Conservation (phyloP, 2,888 invertebrate genomes). For the Seira musarum region DNA sequence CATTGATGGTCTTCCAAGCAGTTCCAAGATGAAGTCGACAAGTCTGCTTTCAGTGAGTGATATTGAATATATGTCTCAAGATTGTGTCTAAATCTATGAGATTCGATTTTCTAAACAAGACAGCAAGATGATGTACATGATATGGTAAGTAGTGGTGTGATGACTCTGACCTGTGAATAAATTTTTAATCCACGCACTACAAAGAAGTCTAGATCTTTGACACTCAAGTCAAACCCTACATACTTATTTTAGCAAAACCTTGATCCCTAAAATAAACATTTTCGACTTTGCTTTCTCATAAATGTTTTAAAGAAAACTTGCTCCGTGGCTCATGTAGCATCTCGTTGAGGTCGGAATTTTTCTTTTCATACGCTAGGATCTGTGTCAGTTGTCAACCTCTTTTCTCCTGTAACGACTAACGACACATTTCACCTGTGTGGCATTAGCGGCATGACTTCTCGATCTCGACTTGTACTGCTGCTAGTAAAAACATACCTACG, state of each 20-base stretch:
- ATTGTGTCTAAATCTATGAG: too few species aligned
- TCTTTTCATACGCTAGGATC: slow-evolving; percentile 21
- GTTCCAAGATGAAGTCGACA: too few species aligned
- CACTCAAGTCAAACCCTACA: too few species aligned
- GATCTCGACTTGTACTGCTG: not conserved
- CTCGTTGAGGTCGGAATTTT: not conserved
- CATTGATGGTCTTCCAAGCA: too few species aligned
- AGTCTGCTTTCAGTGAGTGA: too few species aligned
- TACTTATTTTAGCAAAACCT: slow-evolving; percentile 22
- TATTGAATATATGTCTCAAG: too few species aligned
- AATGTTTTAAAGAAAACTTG: not conserved
- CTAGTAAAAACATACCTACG: slow-evolving; percentile 8
- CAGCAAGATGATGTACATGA: too few species aligned
- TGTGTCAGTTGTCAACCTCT: slow-evolving; percentile 52
- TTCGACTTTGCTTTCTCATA: not conserved
- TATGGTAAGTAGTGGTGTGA: too few species aligned
- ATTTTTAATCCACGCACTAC: too few species aligned
- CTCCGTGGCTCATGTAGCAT: not conserved
- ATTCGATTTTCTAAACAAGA: too few species aligned
- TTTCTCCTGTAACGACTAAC: slow-evolving; percentile 17
- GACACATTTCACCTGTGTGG: slow-evolving; percentile 27
- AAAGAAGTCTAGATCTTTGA: too few species aligned
- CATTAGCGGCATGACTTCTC: not conserved
- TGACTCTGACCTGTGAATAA: too few species aligned
- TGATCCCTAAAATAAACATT: slow-evolving; percentile 52